phyloP scores from a whole-genome alignment of 2,888 invertebrate genomes.

The Ornithoptera priamus region DNA sequence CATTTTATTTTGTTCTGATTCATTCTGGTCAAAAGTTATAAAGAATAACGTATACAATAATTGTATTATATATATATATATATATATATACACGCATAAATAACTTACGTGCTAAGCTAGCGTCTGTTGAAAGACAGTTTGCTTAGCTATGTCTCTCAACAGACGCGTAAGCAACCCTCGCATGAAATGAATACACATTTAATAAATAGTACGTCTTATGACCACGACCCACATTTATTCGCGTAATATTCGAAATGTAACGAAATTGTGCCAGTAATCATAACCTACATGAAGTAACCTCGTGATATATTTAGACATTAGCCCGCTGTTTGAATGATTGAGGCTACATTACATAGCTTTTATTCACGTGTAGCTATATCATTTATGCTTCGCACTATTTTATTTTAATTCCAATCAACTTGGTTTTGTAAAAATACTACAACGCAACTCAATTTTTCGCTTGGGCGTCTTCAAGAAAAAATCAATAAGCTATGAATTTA shows the following conservation, averaged over 20 bases:
- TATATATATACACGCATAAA: too few species aligned
- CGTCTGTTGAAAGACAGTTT: too few species aligned
- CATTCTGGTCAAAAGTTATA: too few species aligned
- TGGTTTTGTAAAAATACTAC: neutral
- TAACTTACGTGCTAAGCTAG: neutral
- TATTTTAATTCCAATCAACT: neutral
- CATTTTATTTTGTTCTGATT: too few species aligned
- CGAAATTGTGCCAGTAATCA: conserved; percentile 63
- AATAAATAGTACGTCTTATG: conserved; percentile 21
- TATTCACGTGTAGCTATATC: neutral
- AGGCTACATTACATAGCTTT: conserved; percentile 11
- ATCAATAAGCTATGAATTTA: too few species aligned
- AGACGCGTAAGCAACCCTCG: too few species aligned
- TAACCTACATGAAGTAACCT: conserved; percentile 65
- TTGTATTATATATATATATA: too few species aligned
- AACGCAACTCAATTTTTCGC: too few species aligned
- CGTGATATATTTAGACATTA: conserved; percentile 61
- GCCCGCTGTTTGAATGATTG: conserved; percentile 35
- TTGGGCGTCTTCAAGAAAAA: too few species aligned
- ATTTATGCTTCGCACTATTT: neutral
- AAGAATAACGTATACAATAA: too few species aligned
- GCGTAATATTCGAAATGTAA: conserved; percentile 53
- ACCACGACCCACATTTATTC: conserved; percentile 51
- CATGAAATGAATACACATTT: neutral
- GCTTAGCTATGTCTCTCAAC: too few species aligned